phyloP scores from a whole-genome alignment of 2,113 vertebrate species.

The Aldabrachelys gigantea region DNA sequence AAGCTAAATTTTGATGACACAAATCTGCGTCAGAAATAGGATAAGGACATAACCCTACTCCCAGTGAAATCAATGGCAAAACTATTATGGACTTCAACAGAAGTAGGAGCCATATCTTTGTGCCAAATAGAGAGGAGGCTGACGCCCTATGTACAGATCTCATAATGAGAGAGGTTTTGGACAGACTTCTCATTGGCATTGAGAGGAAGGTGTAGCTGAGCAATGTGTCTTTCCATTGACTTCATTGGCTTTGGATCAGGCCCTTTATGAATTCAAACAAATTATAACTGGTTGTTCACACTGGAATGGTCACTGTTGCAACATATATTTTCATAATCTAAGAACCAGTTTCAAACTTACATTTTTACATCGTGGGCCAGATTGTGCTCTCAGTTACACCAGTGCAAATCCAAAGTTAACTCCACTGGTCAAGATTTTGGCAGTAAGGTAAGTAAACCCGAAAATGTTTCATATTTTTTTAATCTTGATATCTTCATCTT shows the following conservation, averaged over 20 bases:
- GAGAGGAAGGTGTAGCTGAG: not conserved
- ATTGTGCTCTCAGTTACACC: not conserved
- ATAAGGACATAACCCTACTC: not conserved
- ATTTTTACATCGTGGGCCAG: not conserved
- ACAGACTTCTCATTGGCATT: not conserved
- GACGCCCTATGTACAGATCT: not conserved
- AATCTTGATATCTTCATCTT: not conserved
- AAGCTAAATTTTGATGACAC: not conserved
- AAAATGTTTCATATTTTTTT: conserved; percentile 6
- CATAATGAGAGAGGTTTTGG: not conserved
- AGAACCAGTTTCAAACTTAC: not conserved
- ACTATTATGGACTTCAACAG: not conserved
- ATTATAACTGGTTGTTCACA: not conserved
- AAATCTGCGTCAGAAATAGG: not conserved
- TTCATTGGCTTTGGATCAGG: not conserved
- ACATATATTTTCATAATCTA: not conserved
- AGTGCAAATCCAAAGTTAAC: not conserved
- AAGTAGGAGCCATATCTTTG: not conserved
- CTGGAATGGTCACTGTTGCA: not conserved
- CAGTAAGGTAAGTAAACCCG: not conserved
- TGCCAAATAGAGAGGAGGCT: not conserved
- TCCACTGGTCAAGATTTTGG: not conserved
- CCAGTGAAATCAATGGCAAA: not conserved
- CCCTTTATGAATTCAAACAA: not conserved
- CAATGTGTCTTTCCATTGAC: not conserved